These are phyloP conservation scores for Tipula confusa DNA, from an alignment of 2,888 invertebrate species.

Conservation along the genomic window DNA sequence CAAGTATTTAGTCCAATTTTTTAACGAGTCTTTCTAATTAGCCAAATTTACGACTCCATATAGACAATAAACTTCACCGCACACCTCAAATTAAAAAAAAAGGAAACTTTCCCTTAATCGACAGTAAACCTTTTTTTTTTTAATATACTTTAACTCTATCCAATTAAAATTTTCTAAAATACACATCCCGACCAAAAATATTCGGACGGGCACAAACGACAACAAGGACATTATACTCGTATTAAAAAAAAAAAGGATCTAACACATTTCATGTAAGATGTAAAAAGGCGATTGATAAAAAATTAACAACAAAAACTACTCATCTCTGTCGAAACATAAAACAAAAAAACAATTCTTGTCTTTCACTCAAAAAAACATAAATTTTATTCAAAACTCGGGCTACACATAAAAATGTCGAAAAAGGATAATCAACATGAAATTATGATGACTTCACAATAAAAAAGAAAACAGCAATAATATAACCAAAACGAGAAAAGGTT, in stretches of 20 bases:
- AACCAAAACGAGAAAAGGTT: neutral
- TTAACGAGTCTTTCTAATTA: conserved; percentile 12
- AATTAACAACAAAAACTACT: neutral
- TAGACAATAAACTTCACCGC: neutral
- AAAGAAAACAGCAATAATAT: neutral
- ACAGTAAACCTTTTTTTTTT: conserved; percentile 13
- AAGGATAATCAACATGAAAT: neutral
- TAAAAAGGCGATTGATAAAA: neutral
- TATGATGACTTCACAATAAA: neutral
- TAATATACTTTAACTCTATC: neutral
- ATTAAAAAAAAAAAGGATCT: neutral
- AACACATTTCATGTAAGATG: neutral
- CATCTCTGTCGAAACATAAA: neutral
- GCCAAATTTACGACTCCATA: neutral
- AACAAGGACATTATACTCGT: neutral
- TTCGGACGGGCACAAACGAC: neutral
- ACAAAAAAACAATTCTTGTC: neutral
- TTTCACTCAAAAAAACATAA: neutral
- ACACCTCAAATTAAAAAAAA: neutral
- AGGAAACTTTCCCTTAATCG: neutral
- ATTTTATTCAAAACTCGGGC: neutral
- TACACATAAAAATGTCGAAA: neutral
- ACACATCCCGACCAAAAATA: neutral
- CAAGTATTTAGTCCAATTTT: neutral
- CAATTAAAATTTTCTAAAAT: neutral